Conservation (phyloP, 1,140 invertebrate species). For the Trachymyrmex septentrionalis region DNA sequence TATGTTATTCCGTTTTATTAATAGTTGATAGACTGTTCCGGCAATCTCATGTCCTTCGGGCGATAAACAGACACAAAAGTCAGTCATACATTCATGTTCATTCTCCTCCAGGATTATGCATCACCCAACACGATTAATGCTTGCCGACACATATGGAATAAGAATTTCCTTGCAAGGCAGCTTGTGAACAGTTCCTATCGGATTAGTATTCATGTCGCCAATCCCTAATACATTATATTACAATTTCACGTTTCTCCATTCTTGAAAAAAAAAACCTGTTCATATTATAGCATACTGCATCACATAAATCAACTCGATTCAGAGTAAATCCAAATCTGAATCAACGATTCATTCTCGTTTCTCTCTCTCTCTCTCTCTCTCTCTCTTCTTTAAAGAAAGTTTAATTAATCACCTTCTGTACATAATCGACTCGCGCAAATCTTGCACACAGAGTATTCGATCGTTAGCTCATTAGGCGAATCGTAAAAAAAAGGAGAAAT, state of each 20-base stretch:
- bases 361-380: neutral
- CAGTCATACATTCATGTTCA: slow-evolving; percentile 60
- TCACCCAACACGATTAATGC: slow-evolving; percentile 24
- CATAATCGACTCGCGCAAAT: neutral
- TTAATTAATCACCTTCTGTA: neutral
- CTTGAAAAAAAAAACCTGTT: slow-evolving; percentile 15
- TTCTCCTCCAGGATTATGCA: slow-evolving; percentile 6
- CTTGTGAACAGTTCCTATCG: slow-evolving; percentile 78
- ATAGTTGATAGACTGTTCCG: slow-evolving; percentile 78
- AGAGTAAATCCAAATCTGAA: slow-evolving; percentile 32
- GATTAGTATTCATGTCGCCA: slow-evolving; percentile 63
- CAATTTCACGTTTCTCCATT: slow-evolving; percentile 63
- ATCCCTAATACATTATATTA: slow-evolving; percentile 73
- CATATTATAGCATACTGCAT: neutral
- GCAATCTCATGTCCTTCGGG: slow-evolving; percentile 59
- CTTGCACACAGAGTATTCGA: neutral
- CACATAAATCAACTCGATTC: slow-evolving; percentile 21
- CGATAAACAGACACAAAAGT: slow-evolving; percentile 56
- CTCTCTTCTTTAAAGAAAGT: neutral
- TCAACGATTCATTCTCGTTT: neutral
- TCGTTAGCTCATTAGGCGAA: neutral
- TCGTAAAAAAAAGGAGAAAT: slow-evolving; percentile 18
- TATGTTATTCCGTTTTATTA: slow-evolving; percentile 77
- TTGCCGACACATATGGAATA: slow-evolving; percentile 66
- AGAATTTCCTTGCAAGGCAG: slow-evolving; percentile 79